These are phyloP conservation scores for Lydus trimaculatus DNA, from an alignment of 2,888 invertebrate genomes.

Conservation along the genomic window DNA sequence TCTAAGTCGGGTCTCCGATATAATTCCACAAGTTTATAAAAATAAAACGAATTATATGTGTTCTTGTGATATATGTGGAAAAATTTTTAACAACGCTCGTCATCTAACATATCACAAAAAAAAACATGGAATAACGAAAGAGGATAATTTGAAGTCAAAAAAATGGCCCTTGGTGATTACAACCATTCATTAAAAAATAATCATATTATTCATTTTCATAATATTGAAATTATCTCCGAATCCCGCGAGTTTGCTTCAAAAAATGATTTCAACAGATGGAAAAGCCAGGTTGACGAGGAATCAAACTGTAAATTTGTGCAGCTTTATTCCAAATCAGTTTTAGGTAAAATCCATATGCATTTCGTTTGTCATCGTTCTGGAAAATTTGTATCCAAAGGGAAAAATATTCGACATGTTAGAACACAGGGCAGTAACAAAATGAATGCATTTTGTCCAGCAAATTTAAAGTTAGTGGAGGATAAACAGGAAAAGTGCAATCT, in stretches of 20 bases:
- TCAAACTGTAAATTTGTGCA: slow-evolving; percentile 14
- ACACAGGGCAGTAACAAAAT: slow-evolving; percentile 30
- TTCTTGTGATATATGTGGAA: no score
- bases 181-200: no score
- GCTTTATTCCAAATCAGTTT: slow-evolving; percentile 1
- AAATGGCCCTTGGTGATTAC: no score
- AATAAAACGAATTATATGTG: no score
- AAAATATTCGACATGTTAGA: slow-evolving; percentile 24
- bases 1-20: no score
- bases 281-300: slow-evolving; percentile 13
- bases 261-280: slow-evolving; percentile 18
- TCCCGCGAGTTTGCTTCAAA: slow-evolving; percentile 12
- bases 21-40: no score
- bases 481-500: neutral
- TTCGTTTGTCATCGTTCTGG: slow-evolving; percentile 28
- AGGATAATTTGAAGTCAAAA: no score
- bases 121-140: no score
- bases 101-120: no score
- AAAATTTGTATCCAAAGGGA: slow-evolving; percentile 21
- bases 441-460: slow-evolving; percentile 25
- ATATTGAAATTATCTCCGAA: slow-evolving; percentile 7
- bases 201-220: slow-evolving; percentile 17
- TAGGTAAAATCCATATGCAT: neutral
- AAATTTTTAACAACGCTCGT: no score
- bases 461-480: neutral